phyloP scores from a whole-genome alignment of 2,888 invertebrate genomes.

The Drosophila fungiperda region DNA sequence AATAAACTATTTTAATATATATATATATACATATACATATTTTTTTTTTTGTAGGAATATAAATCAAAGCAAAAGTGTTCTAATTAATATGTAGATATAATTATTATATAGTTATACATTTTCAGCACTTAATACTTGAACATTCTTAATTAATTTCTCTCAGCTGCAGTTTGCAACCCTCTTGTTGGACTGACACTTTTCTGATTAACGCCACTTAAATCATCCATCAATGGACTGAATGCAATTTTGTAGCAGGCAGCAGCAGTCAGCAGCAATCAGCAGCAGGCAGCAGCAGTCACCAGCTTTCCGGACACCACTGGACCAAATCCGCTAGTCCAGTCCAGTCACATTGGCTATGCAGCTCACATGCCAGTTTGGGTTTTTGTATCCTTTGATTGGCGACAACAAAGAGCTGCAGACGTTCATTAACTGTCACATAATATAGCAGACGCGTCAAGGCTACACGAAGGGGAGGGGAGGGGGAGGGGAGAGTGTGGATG shows the following conservation, averaged over 20 bases:
- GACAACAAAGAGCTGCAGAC: constrained; percentile 55
- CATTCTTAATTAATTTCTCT: not conserved
- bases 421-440: constrained; percentile 74
- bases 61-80: not conserved
- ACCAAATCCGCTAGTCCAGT: not conserved
- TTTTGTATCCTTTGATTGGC: constrained; percentile 64
- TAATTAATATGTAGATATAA: not conserved
- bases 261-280: not conserved
- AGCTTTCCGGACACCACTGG: not conserved
- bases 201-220: constrained; percentile 23
- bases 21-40: too few relatives aligned
- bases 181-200: not conserved
- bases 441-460: constrained; percentile 39
- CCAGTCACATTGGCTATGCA: constrained; percentile 56
- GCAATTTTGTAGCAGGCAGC: constrained; percentile 10
- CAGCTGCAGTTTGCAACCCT: not conserved
- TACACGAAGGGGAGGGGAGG: not conserved
- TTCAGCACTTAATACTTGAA: not conserved
- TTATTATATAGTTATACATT: not conserved
- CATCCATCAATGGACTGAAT: constrained; percentile 42
- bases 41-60: not conserved
- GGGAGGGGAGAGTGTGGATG: not conserved
- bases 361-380: constrained; percentile 44
- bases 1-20: not conserved
- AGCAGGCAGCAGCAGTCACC: not conserved